These are phyloP conservation scores for Lasioglossum calceatum DNA, from an alignment of 2,888 invertebrate genomes.

Conservation along the genomic window DNA sequence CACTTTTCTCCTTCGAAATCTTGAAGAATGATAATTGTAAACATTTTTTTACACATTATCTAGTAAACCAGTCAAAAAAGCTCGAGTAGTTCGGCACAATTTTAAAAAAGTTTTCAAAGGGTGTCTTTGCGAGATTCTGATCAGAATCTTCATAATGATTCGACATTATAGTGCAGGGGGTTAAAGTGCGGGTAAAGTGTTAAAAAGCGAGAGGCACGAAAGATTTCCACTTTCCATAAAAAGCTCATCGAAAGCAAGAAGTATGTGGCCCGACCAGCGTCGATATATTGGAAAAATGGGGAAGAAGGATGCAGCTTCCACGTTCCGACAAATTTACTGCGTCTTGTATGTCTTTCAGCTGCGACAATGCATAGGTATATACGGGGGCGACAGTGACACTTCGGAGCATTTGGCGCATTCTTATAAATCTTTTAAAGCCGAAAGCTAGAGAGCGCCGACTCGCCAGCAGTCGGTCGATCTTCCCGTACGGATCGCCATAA, in stretches of 20 bases:
- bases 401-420: constrained; percentile 46
- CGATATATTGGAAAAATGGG: not conserved
- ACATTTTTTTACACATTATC: too few species aligned
- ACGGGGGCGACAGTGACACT: constrained; percentile 35
- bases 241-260: not conserved
- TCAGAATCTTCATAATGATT: not conserved
- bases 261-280: not conserved
- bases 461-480: constrained; percentile 62
- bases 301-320: not conserved
- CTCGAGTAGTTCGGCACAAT: too few species aligned
- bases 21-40: too few species aligned
- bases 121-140: not conserved
- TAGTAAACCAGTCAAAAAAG: too few species aligned
- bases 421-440: constrained; percentile 66
- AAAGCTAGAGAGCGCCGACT: constrained; percentile 56
- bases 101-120: too few species aligned
- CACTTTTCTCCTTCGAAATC: too few species aligned
- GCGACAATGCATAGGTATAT: not conserved
- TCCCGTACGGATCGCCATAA: constrained; percentile 61
- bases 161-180: not conserved
- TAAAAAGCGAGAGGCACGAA: not conserved
- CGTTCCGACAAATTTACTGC: constrained; percentile 3
- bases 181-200: not conserved
- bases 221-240: not conserved
- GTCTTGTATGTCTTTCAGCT: not conserved